Conservation (phyloP, 2,888 invertebrate species). For the Cheilosia vernalis region DNA sequence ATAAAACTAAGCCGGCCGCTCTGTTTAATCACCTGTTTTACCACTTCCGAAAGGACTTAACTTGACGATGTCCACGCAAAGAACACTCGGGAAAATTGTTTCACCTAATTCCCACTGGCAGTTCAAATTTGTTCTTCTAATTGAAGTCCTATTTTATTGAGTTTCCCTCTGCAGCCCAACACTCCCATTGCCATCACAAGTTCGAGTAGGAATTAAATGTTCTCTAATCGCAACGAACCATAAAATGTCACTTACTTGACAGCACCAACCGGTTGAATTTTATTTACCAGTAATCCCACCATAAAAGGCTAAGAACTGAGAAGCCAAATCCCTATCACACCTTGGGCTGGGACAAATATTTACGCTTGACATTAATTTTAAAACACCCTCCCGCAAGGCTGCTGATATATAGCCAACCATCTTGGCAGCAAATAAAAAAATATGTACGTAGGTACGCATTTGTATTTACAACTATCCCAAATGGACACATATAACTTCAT, state of each 20-base stretch:
- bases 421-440: conserved; percentile 42
- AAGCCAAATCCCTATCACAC: conserved; percentile 8
- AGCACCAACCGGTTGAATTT: not conserved
- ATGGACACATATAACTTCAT: conserved; percentile 47
- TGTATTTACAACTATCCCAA: conserved; percentile 27
- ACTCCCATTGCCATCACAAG: not conserved
- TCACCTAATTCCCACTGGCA: not conserved
- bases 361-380: conserved; percentile 31
- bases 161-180: not conserved
- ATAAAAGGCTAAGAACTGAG: not conserved
- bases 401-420: conserved; percentile 4
- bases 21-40: not conserved
- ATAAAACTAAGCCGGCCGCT: not conserved
- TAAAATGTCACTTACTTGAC: conserved; percentile 14
- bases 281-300: not conserved
- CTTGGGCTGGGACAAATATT: not conserved
- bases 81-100: conserved; percentile 21
- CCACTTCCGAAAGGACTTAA: not conserved
- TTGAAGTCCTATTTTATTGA: conserved; percentile 17
- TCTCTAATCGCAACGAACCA: conserved; percentile 7
- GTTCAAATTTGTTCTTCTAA: conserved; percentile 5
- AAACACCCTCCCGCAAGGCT: conserved; percentile 8
- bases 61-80: not conserved
- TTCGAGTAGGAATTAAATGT: conserved; percentile 16
- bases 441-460: not conserved